These are phyloP conservation scores for Aphodius sticticus DNA, from an alignment of 2,888 invertebrate species.

Conservation along the genomic window DNA sequence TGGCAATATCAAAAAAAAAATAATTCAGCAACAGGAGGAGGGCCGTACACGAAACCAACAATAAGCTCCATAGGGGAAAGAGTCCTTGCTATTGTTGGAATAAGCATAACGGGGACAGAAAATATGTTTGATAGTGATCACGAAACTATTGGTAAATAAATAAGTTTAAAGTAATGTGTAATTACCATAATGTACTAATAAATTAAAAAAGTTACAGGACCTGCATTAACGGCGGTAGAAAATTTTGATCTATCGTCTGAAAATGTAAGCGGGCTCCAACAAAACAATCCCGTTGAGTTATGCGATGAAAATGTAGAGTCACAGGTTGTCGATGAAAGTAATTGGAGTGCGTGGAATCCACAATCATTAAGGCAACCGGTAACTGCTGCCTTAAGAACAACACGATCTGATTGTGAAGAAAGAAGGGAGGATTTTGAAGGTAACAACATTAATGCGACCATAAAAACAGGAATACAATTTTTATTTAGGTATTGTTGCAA, in stretches of 20 bases:
- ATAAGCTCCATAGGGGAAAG: neutral
- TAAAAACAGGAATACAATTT: too few relatives aligned
- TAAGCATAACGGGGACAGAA: neutral
- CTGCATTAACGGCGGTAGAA: neutral
- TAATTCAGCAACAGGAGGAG: neutral
- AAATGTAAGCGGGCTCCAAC: neutral
- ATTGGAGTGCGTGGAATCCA: neutral
- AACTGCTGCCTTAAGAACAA: neutral
- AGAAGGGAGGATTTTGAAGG: too few relatives aligned
- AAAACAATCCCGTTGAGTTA: too few relatives aligned
- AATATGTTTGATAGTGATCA: neutral
- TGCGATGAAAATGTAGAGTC: too few relatives aligned
- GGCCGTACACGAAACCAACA: neutral
- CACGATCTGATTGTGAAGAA: neutral
- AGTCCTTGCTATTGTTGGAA: neutral
- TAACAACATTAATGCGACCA: too few relatives aligned
- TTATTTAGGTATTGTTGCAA: neutral
- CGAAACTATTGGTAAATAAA: neutral
- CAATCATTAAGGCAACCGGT: neutral
- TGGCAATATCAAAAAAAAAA: neutral
- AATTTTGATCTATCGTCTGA: too few relatives aligned
- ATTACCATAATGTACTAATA: neutral
- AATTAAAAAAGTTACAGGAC: neutral
- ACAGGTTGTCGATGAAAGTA: neutral
- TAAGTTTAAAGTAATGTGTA: neutral